A percentile compares a stretch with the other conserved stretches of the same genome.
Evolutionary conservation across 2,888 invertebrate species (phyloP).

Genomic region (Brachypterus glaber): DNA sequence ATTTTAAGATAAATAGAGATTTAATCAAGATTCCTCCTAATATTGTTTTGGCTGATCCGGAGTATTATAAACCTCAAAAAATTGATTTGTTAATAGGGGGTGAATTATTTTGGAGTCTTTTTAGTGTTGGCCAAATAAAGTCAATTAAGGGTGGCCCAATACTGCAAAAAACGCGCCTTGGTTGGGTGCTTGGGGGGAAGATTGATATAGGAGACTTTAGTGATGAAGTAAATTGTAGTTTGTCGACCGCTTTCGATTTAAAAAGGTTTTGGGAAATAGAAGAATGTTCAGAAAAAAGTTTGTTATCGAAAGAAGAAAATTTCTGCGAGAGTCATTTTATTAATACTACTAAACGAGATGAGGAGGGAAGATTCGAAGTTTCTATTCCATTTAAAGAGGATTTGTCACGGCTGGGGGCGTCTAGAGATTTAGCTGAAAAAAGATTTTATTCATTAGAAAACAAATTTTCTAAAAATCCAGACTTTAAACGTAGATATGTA

Average conservation of each 20-base stretch:
- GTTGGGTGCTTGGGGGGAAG: not conserved
- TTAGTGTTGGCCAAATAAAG: not conserved
- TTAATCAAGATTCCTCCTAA: no score
- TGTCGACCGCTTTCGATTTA: not conserved
- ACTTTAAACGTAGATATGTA: conserved; percentile 8
- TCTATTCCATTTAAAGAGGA: not conserved
- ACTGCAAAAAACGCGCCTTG: not conserved
- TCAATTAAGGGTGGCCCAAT: not conserved
- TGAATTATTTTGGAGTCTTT: not conserved
- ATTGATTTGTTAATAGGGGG: not conserved
- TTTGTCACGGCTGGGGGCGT: conserved; percentile 1
- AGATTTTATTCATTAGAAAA: conserved; percentile 13
- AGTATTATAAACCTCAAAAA: no score
- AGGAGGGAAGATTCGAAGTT: not conserved
- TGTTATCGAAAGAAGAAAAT: not conserved
- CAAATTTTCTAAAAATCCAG: conserved; percentile 10
- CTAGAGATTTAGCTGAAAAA: conserved; percentile 5
- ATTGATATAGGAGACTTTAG: not conserved
- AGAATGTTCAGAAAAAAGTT: not conserved
- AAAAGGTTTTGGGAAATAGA: conserved; percentile 2
- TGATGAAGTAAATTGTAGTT: not conserved
- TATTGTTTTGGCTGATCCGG: no score
- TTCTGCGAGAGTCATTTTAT: not conserved
- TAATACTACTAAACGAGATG: not conserved
- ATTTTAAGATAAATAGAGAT: no score